Conservation (phyloP, 2,113 vertebrate species). For the Calypte anna region DNA sequence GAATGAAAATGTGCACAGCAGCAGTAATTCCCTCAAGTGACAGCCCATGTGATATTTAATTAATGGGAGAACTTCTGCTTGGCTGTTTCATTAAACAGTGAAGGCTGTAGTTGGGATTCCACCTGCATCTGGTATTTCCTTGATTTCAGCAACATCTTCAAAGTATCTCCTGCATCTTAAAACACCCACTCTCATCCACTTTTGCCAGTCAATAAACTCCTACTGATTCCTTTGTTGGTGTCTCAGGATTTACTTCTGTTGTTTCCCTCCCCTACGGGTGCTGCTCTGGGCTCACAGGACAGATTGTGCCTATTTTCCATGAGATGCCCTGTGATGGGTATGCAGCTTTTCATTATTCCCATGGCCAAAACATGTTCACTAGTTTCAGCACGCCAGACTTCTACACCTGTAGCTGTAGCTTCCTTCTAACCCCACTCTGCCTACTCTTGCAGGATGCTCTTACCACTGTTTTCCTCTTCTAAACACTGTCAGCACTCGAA, state of each 20-base stretch:
- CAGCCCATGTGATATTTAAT: background rate
- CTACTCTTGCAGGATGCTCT: background rate
- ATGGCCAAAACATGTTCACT: background rate
- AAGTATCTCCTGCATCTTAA: background rate
- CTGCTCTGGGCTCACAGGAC: background rate
- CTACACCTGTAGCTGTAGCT: background rate
- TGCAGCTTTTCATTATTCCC: background rate
- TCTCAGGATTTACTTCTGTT: background rate
- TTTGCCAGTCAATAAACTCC: background rate
- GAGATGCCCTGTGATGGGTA: background rate
- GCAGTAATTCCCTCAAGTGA: background rate
- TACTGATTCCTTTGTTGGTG: background rate
- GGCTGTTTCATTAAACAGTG: background rate
- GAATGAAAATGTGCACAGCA: background rate
- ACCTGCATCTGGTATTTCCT: background rate
- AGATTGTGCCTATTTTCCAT: accelerated
- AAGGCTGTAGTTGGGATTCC: background rate
- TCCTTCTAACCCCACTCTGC: background rate
- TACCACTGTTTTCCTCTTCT: background rate
- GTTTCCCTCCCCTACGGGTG: background rate
- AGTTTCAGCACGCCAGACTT: background rate
- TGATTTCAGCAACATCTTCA: background rate
- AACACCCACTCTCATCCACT: background rate
- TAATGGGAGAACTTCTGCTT: background rate
- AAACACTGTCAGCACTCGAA: background rate